A percentile compares a stretch with the other conserved stretches of the same genome.
Conservation (phyloP, 2,888 invertebrate genomes). For the Galerucella calmariensis region DNA sequence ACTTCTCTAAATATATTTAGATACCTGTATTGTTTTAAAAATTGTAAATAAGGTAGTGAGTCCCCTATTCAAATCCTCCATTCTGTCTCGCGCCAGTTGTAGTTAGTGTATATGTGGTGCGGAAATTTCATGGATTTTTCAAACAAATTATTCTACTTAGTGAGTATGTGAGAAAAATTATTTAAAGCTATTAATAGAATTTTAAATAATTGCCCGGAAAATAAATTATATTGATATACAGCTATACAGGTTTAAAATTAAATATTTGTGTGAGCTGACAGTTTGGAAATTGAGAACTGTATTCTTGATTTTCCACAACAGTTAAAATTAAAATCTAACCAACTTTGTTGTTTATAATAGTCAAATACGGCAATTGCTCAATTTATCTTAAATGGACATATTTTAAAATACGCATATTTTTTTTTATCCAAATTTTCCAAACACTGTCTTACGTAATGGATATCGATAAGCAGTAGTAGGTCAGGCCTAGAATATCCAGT, state of each 20-base stretch:
- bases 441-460: no score
- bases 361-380: no score
- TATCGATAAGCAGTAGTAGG: no score
- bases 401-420: no score
- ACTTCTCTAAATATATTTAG: slow-evolving; percentile 15
- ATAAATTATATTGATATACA: neutral
- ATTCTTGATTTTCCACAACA: no score
- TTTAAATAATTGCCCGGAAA: neutral
- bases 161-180: neutral
- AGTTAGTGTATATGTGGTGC: slow-evolving; percentile 1
- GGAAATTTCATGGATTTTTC: neutral
- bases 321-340: no score
- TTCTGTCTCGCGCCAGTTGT: slow-evolving; percentile 14
- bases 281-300: no score
- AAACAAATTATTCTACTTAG: neutral
- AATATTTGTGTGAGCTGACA: neutral
- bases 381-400: no score
- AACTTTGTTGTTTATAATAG: no score
- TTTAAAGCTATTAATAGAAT: neutral
- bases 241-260: neutral
- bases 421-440: no score
- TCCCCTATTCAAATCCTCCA: neutral
- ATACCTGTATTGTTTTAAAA: slow-evolving; percentile 17
- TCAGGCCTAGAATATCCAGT: no score
- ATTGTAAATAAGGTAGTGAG: slow-evolving; percentile 19